Evolutionary conservation across 2,797 vertebrate species (phyloP), one percentile per base, ranked within the genome.

Genomic region (Alca torda): DNA sequence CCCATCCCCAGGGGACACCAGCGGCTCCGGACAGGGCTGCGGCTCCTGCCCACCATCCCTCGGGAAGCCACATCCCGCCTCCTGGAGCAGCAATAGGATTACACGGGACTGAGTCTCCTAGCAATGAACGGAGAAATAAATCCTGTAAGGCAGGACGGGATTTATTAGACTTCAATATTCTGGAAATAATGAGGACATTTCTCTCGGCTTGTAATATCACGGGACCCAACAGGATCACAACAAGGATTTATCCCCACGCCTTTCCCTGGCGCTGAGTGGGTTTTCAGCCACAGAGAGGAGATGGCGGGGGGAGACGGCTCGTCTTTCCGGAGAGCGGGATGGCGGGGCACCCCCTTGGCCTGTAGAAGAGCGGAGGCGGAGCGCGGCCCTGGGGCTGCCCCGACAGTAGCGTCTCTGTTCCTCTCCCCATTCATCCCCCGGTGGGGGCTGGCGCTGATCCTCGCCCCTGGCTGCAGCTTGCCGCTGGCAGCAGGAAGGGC

Each of bases 181-280:
- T 94, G 95, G 94, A 94, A 97, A 97, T 97, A 97, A 97, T 95
- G 91, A 96, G 91, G 86, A 91, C 91, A 73, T 93, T 96, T 95
- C 96, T 96, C 81, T 94, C 80, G 83, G 83, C 89, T 92, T 95
- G 95, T 94, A 96, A 31, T 83, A 93, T 89, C 96, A 93, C 1
- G 10, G 83, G 96, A 95, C 95, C 93, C 94, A 96, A 92, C 68
- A 91, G 90, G 93, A 96, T 96, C 93, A 95, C 93, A 84, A 76
- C 41, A 30, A 78, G 90, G 93, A 85, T 95, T 96, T 96, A 89
- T 84, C 82, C 87, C 73, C 0, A 0, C 11, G 46, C 70, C 85
- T 86, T 75, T 67, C 77, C 3, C 3, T 48, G 75, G 61, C 1
- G 18, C 80, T 45, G 80, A 25, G 25, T 14, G 0, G 10, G 37